Evolutionary conservation across 1,140 invertebrate species (phyloP), one percentile per base, ranked within the genome.

Genomic region (Tyrophagus putrescentiae): DNA sequence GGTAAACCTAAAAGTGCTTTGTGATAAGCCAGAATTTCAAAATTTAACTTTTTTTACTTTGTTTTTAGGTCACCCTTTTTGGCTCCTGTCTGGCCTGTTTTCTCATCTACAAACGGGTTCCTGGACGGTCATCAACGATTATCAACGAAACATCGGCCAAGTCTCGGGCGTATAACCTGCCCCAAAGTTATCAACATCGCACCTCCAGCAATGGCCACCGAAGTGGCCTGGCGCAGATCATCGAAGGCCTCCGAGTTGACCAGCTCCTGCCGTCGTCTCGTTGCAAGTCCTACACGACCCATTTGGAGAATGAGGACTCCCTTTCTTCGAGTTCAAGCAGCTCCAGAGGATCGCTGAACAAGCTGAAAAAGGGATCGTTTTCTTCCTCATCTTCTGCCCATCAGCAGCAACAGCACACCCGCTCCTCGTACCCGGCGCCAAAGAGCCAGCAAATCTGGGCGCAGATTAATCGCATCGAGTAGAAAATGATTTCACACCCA

Each of bases 391-490:
- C 7, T 7, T 48, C 45, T 7, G 6, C n/a, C 16, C n/a, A 1
- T 13, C 48, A 52, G 16, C 48, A 52, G 23, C n/a, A 25, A 21
- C 13, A 2, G 23, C 2, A 3, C 23, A 52, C 23, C 25, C 13
- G 23, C n/a, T 52, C 48, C 11, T 11, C 13, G 13, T 13, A 54
- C n/a, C 25, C 13, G 1, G 31, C 28, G 25, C 11, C 52, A 31
- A 32, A 54, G 27, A 31, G 9, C 25, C 4, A 16, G 7, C 45
- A 48, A 7, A 48, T 54, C 9, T 54, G 52, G 52, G 28, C 52
- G 25, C 52, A 54, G 27, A 54, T 54, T 32, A 54, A 54, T 54
- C 52, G 52, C 3, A 54, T 54, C 25, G 52, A 54, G 3, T 54
- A 13, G 21, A n/a, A n/a, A n/a, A n/a, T n/a, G n/a, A n/a, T n/a